Evolutionary conservation across 2,888 invertebrate species (phyloP), one percentile per base, ranked within the genome.

Genomic region (Thyatira batis): DNA sequence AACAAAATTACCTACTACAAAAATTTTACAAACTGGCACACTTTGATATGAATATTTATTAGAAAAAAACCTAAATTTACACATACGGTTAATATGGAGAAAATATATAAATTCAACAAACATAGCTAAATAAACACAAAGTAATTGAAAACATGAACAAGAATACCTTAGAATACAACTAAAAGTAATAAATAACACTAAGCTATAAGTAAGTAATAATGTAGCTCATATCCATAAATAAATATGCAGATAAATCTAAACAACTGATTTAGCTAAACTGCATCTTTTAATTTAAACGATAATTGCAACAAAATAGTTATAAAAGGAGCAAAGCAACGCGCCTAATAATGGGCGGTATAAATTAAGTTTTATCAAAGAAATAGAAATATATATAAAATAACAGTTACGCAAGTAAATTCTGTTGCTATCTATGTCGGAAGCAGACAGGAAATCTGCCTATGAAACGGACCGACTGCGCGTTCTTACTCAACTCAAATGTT

Each of bases 61-160:
- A 8, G 13, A 53, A 56, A 59, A 58, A 54, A 60, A 61, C 50
- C 57, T 39, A 55, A 10, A 53, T 51, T 52, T 55, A 51, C 52
- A 60, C 20, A 11, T 23, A 45, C 45, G 30, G 44, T 44, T n/a
- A 33, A n/a, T 28, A 44, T n/a, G 11, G 58, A 57, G 60, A 61
- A 61, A 57, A 52, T 51, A 63, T 57, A 61, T n/a, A n/a, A n/a
- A n/a, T n/a, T 64, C 55, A 64, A 69, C 64, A 60, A 66, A 60
- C 52, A 61, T 55, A 62, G 33, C 23, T 43, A 30, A 45, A 58
- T 28, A 55, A 52, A 53, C 57, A 30, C 13, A 45, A 59, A 23
- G 21, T 25, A 50, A 49, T 39, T 45, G 50, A 55, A 52, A 11
- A 50, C 44, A 50, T 25, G 11, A 67, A 52, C 48, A 60, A 56